phyloP scores from a whole-genome alignment of 2,113 vertebrate genomes.

The Panthera tigris region DNA sequence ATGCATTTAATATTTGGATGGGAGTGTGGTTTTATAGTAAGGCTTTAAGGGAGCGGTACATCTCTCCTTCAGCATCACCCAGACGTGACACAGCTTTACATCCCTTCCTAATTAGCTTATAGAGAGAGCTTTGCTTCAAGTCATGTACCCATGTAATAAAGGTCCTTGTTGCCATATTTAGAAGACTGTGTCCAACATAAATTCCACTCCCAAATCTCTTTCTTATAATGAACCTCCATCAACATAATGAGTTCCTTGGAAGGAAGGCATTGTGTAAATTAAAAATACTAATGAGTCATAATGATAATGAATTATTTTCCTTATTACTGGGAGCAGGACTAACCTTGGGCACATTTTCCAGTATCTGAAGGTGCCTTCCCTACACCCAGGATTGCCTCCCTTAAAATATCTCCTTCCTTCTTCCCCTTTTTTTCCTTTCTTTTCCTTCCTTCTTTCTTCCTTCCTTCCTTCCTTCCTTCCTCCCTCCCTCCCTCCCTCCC shows the following conservation, averaged over 20 bases:
- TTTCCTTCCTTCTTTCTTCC: background rate
- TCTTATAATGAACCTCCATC: constrained; percentile 38
- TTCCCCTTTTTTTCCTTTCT: too few species aligned
- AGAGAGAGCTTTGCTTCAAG: constrained; percentile 54
- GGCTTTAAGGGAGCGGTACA: background rate
- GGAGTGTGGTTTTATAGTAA: background rate
- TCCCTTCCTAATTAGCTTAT: constrained; percentile 67
- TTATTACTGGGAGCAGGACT: constrained; percentile 41
- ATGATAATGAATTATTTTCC: constrained; percentile 56
- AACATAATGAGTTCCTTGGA: constrained; percentile 64
- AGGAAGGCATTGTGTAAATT: constrained; percentile 64
- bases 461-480: too few species aligned
- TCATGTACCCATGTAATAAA: constrained; percentile 47
- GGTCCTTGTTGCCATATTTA: constrained; percentile 65
- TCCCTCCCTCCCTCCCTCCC: too few species aligned
- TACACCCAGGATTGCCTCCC: background rate
- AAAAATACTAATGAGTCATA: constrained; percentile 52
- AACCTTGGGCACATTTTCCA: constrained; percentile 16
- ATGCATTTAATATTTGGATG: background rate
- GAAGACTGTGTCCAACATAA: constrained; percentile 60
- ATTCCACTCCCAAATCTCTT: constrained; percentile 58
- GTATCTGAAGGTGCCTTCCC: background rate
- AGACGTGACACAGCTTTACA: constrained; percentile 13
- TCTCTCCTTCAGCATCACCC: background rate
- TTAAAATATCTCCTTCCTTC: background rate